Evolutionary conservation across 2,113 vertebrate species (phyloP).

Genomic region (Phainopepla nitens): DNA sequence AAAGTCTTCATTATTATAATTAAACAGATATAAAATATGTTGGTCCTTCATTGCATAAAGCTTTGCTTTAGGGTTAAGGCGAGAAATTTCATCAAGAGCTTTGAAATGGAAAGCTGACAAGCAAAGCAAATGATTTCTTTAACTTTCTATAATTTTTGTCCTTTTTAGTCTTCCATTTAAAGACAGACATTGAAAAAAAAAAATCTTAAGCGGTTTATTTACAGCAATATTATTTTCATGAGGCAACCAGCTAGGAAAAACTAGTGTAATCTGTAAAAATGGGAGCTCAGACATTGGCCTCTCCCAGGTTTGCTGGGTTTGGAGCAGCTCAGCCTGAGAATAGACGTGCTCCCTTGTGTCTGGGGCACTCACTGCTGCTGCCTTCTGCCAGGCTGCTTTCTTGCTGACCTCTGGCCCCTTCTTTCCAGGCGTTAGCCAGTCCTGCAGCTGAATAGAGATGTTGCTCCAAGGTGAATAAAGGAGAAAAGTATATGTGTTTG

Average conservation of each 20-base stretch:
- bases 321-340: not conserved
- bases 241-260: not conserved
- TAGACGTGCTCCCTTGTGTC: rapidly evolving
- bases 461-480: not conserved
- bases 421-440: not conserved
- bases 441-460: not conserved
- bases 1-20: constrained; percentile 29
- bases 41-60: not conserved
- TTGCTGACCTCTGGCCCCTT: not conserved
- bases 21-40: not conserved
- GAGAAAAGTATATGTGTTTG: rapidly evolving
- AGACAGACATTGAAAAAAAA: not conserved
- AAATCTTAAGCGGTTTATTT: not conserved
- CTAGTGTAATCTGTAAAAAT: not conserved
- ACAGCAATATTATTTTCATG: not conserved
- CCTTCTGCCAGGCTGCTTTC: not conserved
- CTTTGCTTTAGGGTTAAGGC: constrained; percentile 2
- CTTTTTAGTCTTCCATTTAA: not conserved
- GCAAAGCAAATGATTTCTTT: not conserved
- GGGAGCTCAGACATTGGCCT: not conserved
- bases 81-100: not conserved
- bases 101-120: not conserved
- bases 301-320: not conserved
- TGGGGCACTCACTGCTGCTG: not conserved
- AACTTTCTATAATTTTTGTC: not conserved